Evolutionary conservation across 2,113 vertebrate genomes (phyloP).

Genomic region (Eclectus roratus): DNA sequence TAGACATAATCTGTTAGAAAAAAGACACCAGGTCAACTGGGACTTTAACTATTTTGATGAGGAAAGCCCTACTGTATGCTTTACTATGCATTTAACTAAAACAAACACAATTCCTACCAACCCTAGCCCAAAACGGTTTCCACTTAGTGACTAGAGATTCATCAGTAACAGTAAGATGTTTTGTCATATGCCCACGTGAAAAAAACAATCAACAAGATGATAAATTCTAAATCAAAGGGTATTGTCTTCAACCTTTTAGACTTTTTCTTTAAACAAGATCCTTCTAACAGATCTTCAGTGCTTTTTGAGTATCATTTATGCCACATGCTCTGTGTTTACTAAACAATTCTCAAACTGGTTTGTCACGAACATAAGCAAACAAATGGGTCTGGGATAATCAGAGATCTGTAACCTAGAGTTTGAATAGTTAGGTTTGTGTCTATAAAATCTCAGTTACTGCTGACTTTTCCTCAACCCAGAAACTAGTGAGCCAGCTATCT

Average conservation of each 20-base stretch:
- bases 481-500: not conserved
- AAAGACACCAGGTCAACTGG: not conserved
- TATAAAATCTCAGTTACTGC: not conserved
- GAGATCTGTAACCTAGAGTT: not conserved
- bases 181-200: not conserved
- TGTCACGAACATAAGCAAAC: not conserved
- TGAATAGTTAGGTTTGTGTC: not conserved
- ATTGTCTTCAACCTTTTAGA: not conserved
- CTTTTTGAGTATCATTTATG: not conserved
- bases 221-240: not conserved
- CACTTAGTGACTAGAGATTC: not conserved
- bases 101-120: not conserved
- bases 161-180: not conserved
- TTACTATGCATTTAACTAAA: not conserved
- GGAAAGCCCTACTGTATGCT: not conserved
- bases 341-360: not conserved
- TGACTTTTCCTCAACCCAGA: not conserved
- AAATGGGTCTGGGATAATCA: not conserved
- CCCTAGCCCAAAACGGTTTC: not conserved
- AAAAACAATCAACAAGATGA: not conserved
- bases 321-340: not conserved
- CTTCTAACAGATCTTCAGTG: not conserved
- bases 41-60: not conserved
- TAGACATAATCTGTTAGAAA: not conserved
- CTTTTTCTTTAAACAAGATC: not conserved